These are phyloP conservation scores for Emys orbicularis DNA, from an alignment of 2,797 vertebrate species.

Conservation along the genomic window DNA sequence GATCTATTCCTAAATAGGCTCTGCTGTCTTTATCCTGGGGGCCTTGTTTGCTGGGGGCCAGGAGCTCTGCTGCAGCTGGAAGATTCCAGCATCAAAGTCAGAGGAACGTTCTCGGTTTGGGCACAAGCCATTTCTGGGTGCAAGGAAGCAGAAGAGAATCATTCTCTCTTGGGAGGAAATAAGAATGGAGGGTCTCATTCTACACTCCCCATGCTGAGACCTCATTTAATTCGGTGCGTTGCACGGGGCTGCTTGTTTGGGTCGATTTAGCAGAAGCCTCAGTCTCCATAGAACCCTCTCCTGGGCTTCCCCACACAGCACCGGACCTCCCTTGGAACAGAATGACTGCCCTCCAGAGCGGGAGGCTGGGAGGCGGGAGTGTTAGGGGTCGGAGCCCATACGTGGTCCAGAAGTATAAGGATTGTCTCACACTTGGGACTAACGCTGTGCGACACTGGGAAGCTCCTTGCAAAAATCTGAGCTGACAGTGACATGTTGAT, in stretches of 20 bases:
- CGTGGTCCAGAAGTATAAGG: rapidly evolving
- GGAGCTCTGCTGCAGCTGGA: rapidly evolving
- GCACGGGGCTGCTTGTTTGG: rapidly evolving
- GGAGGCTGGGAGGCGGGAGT: not conserved
- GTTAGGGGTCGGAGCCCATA: not conserved
- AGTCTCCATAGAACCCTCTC: rapidly evolving
- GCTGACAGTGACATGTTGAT: not conserved
- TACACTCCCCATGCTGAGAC: not conserved
- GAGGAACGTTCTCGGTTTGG: not conserved
- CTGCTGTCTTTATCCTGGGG: rapidly evolving
- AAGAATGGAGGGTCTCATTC: not conserved
- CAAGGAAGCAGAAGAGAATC: not conserved
- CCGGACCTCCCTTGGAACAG: rapidly evolving
- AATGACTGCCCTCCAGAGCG: not conserved
- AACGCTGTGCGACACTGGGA: not conserved
- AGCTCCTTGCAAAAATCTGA: not conserved
- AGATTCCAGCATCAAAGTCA: rapidly evolving
- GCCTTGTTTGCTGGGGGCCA: rapidly evolving
- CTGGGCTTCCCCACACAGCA: not conserved
- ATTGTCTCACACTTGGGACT: rapidly evolving
- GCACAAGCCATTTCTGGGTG: not conserved
- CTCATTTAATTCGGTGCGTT: rapidly evolving
- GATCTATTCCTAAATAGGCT: rapidly evolving
- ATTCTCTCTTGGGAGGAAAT: rapidly evolving
- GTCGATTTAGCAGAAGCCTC: not conserved